Evolutionary conservation across 2,113 vertebrate genomes (phyloP).

Genomic region (Falco punctatus): DNA sequence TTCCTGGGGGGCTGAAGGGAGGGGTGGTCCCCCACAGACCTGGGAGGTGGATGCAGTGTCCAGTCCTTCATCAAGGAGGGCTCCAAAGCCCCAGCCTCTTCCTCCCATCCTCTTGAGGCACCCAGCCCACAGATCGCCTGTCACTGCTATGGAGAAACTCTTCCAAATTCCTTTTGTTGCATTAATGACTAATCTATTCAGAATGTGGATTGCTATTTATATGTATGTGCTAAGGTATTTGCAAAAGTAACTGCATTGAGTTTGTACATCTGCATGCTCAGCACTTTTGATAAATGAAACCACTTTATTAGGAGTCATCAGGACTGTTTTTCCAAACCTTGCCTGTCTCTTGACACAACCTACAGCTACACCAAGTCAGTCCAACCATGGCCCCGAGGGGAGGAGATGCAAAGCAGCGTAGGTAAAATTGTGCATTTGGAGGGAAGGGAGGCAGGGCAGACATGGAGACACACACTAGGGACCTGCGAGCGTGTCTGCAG

Average conservation of each 20-base stretch:
- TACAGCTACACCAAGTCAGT: rapidly evolving
- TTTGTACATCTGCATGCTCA: background rate
- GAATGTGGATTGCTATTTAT: background rate
- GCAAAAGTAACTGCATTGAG: background rate
- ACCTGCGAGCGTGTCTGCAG: rapidly evolving
- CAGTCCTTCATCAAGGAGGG: background rate
- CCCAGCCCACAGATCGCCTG: background rate
- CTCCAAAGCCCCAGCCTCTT: background rate
- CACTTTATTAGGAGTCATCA: no score
- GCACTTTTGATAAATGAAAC: background rate
- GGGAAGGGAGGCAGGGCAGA: background rate
- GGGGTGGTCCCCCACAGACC: background rate
- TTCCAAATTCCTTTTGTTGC: background rate
- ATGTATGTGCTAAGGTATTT: rapidly evolving
- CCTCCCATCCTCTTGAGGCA: background rate
- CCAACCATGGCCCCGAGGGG: rapidly evolving
- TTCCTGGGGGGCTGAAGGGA: background rate
- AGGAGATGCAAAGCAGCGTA: rapidly evolving
- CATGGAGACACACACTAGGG: rapidly evolving
- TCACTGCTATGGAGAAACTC: background rate
- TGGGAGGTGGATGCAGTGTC: rapidly evolving
- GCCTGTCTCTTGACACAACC: rapidly evolving
- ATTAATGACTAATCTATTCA: background rate
- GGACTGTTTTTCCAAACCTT: rapidly evolving
- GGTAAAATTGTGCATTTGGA: background rate